A percentile compares a stretch with the other conserved stretches of the same genome.
phyloP scores from a whole-genome alignment of 2,888 invertebrate species.

The Tetanocera ferruginea region DNA sequence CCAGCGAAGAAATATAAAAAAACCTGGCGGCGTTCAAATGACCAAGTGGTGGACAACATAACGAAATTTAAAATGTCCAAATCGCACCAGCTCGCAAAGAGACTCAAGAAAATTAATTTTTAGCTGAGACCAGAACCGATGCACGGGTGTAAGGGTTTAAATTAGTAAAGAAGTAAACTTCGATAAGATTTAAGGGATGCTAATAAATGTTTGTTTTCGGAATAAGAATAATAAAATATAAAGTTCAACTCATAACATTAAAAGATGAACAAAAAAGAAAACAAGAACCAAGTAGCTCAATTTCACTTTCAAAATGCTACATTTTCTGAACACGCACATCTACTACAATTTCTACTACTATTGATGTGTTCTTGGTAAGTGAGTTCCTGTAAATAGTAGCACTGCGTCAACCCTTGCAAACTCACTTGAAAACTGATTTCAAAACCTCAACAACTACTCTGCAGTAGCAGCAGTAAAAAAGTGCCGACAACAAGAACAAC shows the following conservation, averaged over 20 bases:
- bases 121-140: too few species aligned
- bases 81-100: too few species aligned
- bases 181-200: too few species aligned
- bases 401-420: background rate
- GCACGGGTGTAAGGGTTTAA: too few species aligned
- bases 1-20: too few species aligned
- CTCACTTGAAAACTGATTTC: slow-evolving; percentile 25
- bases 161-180: too few species aligned
- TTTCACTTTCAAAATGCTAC: background rate
- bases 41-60: too few species aligned
- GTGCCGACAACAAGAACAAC: slow-evolving; percentile 16
- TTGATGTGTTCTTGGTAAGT: background rate
- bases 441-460: slow-evolving; percentile 16
- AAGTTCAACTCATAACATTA: background rate
- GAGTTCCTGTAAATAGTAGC: background rate
- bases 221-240: too few species aligned
- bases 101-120: too few species aligned
- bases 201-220: too few species aligned
- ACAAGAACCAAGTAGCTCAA: background rate
- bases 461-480: background rate
- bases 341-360: background rate
- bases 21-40: too few species aligned
- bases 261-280: background rate
- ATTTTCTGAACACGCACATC: background rate
- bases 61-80: too few species aligned